These are phyloP conservation scores for Actinernus sp. DNA, from an alignment of 92 coral and sea anemone species.

Conservation along the genomic window DNA sequence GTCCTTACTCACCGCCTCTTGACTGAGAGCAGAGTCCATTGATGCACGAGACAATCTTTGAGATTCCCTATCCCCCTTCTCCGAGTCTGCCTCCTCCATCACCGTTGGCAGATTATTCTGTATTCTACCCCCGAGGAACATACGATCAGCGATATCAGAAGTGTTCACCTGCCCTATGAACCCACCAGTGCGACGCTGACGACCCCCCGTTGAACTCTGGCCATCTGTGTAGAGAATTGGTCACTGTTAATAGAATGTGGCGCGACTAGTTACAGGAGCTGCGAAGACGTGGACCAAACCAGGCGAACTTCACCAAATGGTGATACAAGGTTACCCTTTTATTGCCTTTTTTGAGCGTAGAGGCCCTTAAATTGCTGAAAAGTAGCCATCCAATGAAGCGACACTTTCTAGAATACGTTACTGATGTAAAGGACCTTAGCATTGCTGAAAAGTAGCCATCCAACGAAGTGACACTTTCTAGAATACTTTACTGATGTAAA, in stretches of 20 bases:
- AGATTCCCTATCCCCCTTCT: conserved; percentile 61
- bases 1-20: conserved; percentile 58
- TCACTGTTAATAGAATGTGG: neutral
- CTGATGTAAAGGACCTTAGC: too few species aligned
- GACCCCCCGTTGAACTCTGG: conserved; percentile 35
- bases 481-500: too few species aligned
- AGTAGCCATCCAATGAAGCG: too few species aligned
- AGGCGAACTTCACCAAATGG: too few species aligned
- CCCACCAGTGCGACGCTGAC: conserved; percentile 87
- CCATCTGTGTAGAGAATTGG: conserved; percentile 15
- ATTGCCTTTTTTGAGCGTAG: too few species aligned
- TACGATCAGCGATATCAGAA: conserved; percentile 82
- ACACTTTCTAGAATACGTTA: too few species aligned
- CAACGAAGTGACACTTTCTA: too few species aligned
- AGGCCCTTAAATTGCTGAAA: too few species aligned
- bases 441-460: too few species aligned
- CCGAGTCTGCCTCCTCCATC: conserved; percentile 86
- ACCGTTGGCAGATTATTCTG: conserved; percentile 91
- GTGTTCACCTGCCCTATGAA: conserved; percentile 54
- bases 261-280: too few species aligned
- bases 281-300: too few species aligned
- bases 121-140: conserved; percentile 93
- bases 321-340: too few species aligned
- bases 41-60: conserved; percentile 57
- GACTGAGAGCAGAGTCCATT: conserved; percentile 55